Evolutionary conservation across 1,140 invertebrate genomes (phyloP).

Genomic region (Arion vulgaris): DNA sequence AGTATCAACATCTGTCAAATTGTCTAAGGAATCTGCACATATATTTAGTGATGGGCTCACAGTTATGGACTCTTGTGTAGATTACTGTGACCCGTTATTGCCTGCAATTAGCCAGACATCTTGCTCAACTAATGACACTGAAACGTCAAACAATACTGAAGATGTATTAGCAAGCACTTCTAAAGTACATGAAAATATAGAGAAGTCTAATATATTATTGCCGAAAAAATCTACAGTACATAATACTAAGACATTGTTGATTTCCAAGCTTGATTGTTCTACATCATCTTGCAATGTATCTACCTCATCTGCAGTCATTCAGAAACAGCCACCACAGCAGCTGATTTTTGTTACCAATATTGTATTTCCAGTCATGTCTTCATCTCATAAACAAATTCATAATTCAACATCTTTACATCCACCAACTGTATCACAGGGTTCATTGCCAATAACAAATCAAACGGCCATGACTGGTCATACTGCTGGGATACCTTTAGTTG

Average conservation of each 20-base stretch:
- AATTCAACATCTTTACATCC: background rate
- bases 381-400: background rate
- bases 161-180: background rate
- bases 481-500: constrained; percentile 21
- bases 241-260: background rate
- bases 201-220: background rate
- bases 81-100: background rate
- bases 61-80: background rate
- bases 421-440: background rate
- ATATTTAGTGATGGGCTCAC: background rate
- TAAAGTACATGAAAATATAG: background rate
- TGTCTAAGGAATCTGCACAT: background rate
- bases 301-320: background rate
- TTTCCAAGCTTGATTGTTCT: background rate
- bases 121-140: background rate
- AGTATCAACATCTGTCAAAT: background rate
- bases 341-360: constrained; percentile 35
- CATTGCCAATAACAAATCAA: background rate
- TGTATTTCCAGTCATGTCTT: constrained; percentile 17
- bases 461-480: background rate
- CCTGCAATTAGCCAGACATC: background rate
- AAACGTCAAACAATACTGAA: background rate
- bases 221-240: background rate
- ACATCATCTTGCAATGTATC: background rate
- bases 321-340: constrained; percentile 1